These are phyloP conservation scores for Salticus scenicus DNA, from an alignment of 2,888 invertebrate genomes.

Conservation along the genomic window DNA sequence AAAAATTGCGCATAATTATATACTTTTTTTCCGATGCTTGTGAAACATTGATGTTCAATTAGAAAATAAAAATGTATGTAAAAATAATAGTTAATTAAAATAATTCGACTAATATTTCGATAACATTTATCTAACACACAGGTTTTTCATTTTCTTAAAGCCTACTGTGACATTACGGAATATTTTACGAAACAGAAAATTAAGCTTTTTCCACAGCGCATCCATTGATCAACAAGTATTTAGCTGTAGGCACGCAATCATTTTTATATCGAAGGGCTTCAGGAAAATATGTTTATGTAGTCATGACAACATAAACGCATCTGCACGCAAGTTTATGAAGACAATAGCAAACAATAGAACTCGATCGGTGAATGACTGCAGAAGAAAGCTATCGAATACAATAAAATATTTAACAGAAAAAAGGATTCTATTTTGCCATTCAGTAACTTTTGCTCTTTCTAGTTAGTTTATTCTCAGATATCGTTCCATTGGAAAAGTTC, in stretches of 20 bases:
- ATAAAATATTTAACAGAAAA: not conserved
- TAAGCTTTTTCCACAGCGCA: not conserved
- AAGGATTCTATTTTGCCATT: not conserved
- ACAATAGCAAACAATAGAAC: conserved; percentile 4
- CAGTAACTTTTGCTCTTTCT: no score
- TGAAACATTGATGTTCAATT: no score
- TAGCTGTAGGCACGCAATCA: not conserved
- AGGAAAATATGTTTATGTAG: not conserved
- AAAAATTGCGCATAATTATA: no score
- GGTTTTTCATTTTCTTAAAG: not conserved
- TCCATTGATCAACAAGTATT: conserved; percentile 12
- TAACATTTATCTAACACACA: no score
- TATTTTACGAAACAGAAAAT: not conserved
- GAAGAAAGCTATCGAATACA: not conserved
- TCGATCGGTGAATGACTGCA: conserved; percentile 12
- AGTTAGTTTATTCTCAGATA: no score
- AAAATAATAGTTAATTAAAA: no score
- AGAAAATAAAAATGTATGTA: no score
- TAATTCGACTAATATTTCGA: no score
- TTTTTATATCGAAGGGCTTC: not conserved
- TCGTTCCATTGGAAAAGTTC: no score
- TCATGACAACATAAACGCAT: conserved; percentile 1
- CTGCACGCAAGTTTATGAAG: not conserved
- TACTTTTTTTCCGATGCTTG: no score
- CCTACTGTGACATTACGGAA: not conserved